Conservation (phyloP, 2,888 invertebrate genomes). For the Drosophila affinis region DNA sequence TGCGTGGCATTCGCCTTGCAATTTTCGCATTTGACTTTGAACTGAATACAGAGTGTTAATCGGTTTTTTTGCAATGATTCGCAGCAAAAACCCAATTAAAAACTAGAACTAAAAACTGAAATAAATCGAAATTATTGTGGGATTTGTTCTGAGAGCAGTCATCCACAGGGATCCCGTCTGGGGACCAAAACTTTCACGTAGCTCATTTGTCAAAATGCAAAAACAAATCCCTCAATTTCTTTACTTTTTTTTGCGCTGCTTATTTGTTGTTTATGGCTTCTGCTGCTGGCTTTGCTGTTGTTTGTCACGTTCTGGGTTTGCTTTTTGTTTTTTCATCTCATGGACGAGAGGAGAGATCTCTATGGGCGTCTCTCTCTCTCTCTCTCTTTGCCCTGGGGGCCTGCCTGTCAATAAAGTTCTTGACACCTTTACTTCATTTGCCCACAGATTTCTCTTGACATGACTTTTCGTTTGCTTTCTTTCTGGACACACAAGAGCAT, state of each 20-base stretch:
- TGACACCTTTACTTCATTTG: constrained; percentile 78
- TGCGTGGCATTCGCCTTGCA: constrained; percentile 41
- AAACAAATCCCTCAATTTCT: constrained; percentile 55
- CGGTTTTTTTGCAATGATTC: constrained; percentile 53
- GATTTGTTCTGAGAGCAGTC: constrained; percentile 30
- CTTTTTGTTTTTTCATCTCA: constrained; percentile 61
- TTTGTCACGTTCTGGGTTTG: constrained; percentile 72
- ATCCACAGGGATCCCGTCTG: constrained; percentile 12
- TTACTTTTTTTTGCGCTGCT: constrained; percentile 28
- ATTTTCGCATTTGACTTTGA: constrained; percentile 70
- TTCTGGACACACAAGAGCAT: neutral
- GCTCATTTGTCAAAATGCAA: constrained; percentile 74
- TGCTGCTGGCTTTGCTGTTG: constrained; percentile 38
- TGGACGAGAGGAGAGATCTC: constrained; percentile 3
- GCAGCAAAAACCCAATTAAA: neutral
- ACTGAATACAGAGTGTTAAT: constrained; percentile 71
- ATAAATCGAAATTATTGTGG: neutral
- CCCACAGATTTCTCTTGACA: constrained; percentile 69
- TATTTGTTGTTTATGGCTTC: constrained; percentile 11
- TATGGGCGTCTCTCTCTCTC: constrained; percentile 12
- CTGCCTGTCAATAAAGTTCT: constrained; percentile 75
- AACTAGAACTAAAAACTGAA: constrained; percentile 1
- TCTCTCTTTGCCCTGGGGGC: constrained; percentile 47
- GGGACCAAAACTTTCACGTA: constrained; percentile 73
- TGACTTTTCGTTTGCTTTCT: constrained; percentile 70